Percentiles rank a stretch among this genome's conserved stretches.
These are phyloP conservation scores for Trachelus iudaicus DNA, from an alignment of 2,888 invertebrate species.

Conservation along the genomic window DNA sequence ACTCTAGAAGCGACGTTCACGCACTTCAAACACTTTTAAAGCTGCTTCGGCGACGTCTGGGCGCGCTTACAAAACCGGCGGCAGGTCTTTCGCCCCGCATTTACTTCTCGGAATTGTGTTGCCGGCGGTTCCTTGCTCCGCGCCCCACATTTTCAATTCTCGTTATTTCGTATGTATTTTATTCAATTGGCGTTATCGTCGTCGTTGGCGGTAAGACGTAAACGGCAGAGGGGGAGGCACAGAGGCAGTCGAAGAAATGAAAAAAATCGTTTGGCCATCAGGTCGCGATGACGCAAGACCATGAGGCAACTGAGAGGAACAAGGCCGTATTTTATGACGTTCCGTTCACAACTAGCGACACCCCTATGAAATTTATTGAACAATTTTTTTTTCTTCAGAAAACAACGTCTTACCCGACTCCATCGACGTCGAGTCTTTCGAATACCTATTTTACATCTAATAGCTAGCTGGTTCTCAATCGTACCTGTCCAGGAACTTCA, in stretches of 20 bases:
- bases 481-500: neutral
- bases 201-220: slow-evolving; percentile 8
- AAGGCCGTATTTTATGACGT: neutral
- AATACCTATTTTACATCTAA: neutral
- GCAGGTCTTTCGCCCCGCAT: neutral
- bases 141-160: neutral
- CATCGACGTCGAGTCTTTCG: neutral
- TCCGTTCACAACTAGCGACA: neutral
- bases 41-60: neutral
- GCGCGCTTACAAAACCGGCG: neutral
- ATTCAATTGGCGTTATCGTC: neutral
- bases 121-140: neutral
- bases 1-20: neutral
- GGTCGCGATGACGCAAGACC: neutral
- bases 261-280: slow-evolving; percentile 9
- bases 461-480: neutral
- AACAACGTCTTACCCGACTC: neutral
- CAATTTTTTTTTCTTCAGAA: neutral
- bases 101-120: neutral
- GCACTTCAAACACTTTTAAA: neutral
- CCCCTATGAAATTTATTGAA: neutral
- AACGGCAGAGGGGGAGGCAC: neutral
- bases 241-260: neutral
- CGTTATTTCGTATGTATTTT: neutral
- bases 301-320: neutral